Evolutionary conservation across 1,140 invertebrate species (phyloP), one percentile per base, ranked within the genome.

Genomic region (Platyscapa corneri): DNA sequence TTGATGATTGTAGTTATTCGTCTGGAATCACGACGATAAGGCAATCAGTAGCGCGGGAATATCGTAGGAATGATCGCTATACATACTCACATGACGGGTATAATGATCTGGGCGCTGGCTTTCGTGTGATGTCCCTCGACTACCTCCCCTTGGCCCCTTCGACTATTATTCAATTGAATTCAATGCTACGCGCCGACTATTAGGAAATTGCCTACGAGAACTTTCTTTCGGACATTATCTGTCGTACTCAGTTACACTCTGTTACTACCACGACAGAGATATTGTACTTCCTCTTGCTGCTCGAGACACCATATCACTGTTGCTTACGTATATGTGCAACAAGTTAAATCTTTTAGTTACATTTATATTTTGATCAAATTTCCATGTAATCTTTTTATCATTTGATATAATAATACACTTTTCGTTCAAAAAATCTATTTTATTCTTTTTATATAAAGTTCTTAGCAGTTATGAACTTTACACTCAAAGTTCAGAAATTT

Each of bases 161-260:
- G 88, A 46, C 89, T 89, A 92, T 93, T 93, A 93, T 93, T 93
- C 92, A 93, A 93, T 93, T 93, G 92, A 93, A 93, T 93, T 92
- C 91, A 93, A 93, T 93, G 91, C 89, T 93, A 92, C 88, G 80
- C 88, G 86, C 86, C 89, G 89, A 91, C 91, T 89, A 93, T 93
- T 93, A 93, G 91, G 92, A 90, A 93, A 93, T 93, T 93, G 91
- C 90, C 90, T 90, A 91, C 92, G 91, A 92, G 92, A 93, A 93
- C 93, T 93, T 93, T 93, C 92, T 93, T 93, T 93, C 90, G 90
- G 91, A 88, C 90, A 90, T 92, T 46, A 64, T 80, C 88, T 90
- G 89, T 86, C 91, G 88, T 87, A 46, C 12, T 77, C 37, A 30
- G 14, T 49, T 7, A 46, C 42, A 32, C 20, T 72, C 65, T 72